Percentiles rank a stretch among this genome's conserved stretches.
phyloP scores from a whole-genome alignment of 92 coral and sea anemone genomes.

The Phymanthus crucifer region DNA sequence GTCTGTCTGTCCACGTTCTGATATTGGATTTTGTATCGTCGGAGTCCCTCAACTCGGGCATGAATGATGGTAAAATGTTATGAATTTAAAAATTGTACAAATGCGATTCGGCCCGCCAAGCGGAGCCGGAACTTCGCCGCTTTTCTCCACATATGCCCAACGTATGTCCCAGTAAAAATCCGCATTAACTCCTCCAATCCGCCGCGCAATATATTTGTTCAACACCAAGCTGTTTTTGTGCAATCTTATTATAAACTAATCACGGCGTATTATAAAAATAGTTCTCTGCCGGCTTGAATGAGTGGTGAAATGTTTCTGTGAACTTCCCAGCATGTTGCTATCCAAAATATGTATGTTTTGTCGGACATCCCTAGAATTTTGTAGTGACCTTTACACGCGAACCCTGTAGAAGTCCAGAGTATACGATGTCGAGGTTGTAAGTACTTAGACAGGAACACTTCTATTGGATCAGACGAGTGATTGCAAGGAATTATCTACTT shows the following conservation, averaged over 20 bases:
- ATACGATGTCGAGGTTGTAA: not conserved
- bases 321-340: not conserved
- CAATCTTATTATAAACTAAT: no score
- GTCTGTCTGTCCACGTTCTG: no score
- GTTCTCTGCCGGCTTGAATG: not conserved
- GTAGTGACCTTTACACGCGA: not conserved
- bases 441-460: not conserved
- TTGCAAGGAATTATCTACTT: conserved; percentile 4
- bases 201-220: not conserved
- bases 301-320: not conserved
- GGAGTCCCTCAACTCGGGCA: no score
- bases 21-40: no score
- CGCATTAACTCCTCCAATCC: not conserved
- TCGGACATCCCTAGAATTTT: not conserved
- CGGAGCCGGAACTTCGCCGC: not conserved
- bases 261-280: not conserved
- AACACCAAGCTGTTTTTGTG: not conserved
- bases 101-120: no score
- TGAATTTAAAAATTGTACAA: no score
- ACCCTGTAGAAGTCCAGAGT: not conserved
- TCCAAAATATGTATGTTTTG: not conserved
- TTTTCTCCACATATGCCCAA: not conserved
- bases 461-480: not conserved
- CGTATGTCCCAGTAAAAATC: not conserved
- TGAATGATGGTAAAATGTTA: no score